A percentile compares a stretch with the other conserved stretches of the same genome.
These are phyloP conservation scores for Ictalurus furcatus DNA, from an alignment of 2,113 vertebrate species.

Conservation along the genomic window DNA sequence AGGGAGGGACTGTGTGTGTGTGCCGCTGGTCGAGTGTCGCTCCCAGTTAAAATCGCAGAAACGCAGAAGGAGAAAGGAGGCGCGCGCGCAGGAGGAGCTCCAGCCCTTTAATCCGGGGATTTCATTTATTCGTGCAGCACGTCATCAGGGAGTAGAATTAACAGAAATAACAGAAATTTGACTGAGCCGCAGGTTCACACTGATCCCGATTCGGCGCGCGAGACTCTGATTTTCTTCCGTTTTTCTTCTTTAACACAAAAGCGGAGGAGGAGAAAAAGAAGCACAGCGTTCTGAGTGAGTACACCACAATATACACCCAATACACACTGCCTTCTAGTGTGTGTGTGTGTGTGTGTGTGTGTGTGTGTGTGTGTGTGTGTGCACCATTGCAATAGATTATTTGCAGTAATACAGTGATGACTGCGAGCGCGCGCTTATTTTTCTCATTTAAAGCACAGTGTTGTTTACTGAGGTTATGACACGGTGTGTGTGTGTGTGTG, in stretches of 20 bases:
- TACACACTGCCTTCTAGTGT: neutral
- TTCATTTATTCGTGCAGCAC: neutral
- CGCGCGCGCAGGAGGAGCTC: conserved; percentile 3
- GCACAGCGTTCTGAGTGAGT: conserved; percentile 29
- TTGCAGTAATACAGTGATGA: neutral
- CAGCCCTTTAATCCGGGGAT: neutral
- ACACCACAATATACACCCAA: neutral
- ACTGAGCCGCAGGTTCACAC: neutral
- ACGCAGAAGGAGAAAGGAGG: neutral
- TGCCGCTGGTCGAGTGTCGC: conserved; percentile 38
- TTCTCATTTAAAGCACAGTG: neutral
- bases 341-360: neutral
- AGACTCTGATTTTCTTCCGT: neutral
- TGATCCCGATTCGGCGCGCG: neutral
- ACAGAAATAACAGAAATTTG: neutral
- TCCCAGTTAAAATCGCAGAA: conserved; percentile 22
- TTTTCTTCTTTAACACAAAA: neutral
- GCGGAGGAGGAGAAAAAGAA: neutral
- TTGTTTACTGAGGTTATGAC: neutral
- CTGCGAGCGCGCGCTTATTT: conserved; percentile 1
- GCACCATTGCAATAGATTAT: neutral
- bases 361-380: neutral
- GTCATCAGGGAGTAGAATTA: neutral
- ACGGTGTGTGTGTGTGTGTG: neutral
- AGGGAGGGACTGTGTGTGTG: neutral